Percentiles rank a stretch among this genome's conserved stretches.
Evolutionary conservation across 1,140 invertebrate genomes (phyloP).

Genomic region (Ridgeia piscesae): DNA sequence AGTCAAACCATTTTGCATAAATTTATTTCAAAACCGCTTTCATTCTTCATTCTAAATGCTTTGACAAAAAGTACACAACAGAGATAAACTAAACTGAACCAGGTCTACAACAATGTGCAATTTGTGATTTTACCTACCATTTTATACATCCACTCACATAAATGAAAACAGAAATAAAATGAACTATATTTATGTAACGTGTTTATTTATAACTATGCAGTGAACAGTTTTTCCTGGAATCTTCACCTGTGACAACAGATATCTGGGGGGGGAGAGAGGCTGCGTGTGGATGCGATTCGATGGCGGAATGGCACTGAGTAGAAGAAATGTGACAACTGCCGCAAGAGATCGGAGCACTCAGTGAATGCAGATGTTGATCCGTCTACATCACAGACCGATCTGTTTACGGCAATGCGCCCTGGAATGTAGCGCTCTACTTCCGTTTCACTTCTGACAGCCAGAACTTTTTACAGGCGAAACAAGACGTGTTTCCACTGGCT

Average conservation of each 20-base stretch:
- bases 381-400: not conserved
- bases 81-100: not conserved
- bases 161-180: not conserved
- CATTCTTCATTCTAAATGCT: not conserved
- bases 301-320: not conserved
- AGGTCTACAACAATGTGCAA: not conserved
- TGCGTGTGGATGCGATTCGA: not conserved
- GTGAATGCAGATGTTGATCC: not conserved
- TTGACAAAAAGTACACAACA: not conserved
- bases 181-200: not conserved
- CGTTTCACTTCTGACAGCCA: not conserved
- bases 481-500: not conserved
- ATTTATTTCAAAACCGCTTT: not conserved
- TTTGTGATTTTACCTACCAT: not conserved
- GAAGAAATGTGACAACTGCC: not conserved
- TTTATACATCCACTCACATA: not conserved
- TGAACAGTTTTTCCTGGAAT: not conserved
- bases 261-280: too few relatives aligned
- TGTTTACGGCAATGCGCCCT: not conserved
- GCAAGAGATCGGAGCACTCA: not conserved
- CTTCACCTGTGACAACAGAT: not conserved
- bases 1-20: not conserved
- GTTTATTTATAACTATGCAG: not conserved
- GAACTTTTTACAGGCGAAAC: not conserved
- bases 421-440: not conserved